Conservation (phyloP, 23 tunicate genomes). For the Trididemnum clinides region DNA sequence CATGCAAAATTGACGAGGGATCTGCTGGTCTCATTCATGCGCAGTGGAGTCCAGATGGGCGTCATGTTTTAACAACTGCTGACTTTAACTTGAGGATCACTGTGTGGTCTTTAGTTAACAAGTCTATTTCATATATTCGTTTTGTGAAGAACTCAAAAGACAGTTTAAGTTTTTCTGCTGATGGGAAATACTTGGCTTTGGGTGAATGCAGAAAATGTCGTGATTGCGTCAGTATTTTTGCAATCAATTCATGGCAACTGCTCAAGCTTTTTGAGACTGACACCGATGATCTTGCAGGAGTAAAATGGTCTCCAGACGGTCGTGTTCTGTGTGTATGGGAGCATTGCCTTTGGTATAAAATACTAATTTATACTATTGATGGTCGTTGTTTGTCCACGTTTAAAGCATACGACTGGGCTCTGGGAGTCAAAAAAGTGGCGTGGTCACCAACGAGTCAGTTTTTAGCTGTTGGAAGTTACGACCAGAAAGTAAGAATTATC, state of each 20-base stretch:
- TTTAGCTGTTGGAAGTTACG: slow-evolving; percentile 92
- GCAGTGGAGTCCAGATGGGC: slow-evolving; percentile 93
- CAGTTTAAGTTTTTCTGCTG: slow-evolving; percentile 76
- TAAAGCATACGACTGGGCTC: slow-evolving; percentile 93
- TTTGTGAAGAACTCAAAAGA: slow-evolving; percentile 90
- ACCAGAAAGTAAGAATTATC: slow-evolving; percentile 75
- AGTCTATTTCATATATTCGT: slow-evolving; percentile 90
- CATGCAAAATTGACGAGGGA: slow-evolving; percentile 97
- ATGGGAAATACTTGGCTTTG: slow-evolving; percentile 86
- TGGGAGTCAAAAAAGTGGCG: slow-evolving; percentile 69
- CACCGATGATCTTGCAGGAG: slow-evolving; percentile 78
- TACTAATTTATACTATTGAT: slow-evolving; percentile 86
- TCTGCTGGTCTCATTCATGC: slow-evolving; percentile 90
- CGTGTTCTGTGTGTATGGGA: slow-evolving; percentile 89
- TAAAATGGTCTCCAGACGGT: slow-evolving; percentile 95
- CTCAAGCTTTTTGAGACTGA: slow-evolving; percentile 85
- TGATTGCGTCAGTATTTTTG: slow-evolving; percentile 80
- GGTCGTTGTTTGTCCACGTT: slow-evolving; percentile 79
- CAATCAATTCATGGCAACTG: slow-evolving; percentile 89
- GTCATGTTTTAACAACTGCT: slow-evolving; percentile 89
- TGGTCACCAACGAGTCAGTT: slow-evolving; percentile 98
- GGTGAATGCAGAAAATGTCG: slow-evolving; percentile 89
- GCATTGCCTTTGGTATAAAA: slow-evolving; percentile 89
- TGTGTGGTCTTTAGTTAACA: slow-evolving; percentile 94
- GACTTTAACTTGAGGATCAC: slow-evolving; percentile 87